These are phyloP conservation scores for Megaceryle maxima DNA, from an alignment of 2,113 vertebrate species.

Conservation along the genomic window DNA sequence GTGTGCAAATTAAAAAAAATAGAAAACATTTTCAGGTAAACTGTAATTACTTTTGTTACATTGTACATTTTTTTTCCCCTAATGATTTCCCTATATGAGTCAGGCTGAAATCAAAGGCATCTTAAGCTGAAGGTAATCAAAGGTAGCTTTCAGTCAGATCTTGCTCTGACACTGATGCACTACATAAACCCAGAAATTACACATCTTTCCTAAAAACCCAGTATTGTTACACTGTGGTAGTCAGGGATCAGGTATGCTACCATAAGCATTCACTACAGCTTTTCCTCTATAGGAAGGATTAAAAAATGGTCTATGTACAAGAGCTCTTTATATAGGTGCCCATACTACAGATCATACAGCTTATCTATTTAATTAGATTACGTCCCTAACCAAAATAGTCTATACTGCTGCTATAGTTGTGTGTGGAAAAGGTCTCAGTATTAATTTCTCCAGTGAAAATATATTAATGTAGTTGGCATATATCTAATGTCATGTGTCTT, in stretches of 20 bases:
- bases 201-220: neutral
- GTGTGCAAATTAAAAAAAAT: neutral
- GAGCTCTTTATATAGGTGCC: neutral
- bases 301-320: neutral
- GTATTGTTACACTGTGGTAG: neutral
- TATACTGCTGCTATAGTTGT: neutral
- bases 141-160: neutral
- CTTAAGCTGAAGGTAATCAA: neutral
- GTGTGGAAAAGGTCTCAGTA: neutral
- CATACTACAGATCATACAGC: neutral
- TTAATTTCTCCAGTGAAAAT: neutral
- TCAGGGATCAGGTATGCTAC: neutral
- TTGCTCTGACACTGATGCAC: neutral
- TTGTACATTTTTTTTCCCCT: neutral
- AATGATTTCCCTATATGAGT: neutral
- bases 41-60: neutral
- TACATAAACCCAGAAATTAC: fast-evolving
- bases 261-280: neutral
- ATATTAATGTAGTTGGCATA: neutral
- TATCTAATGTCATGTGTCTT: neutral
- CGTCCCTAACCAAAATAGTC: neutral
- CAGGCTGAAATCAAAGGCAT: neutral
- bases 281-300: neutral
- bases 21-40: neutral
- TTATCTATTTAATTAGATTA: neutral